Base-by-base conservation (phyloP, 1,140 invertebrate species). In the Diachasma alloeum region DNA sequence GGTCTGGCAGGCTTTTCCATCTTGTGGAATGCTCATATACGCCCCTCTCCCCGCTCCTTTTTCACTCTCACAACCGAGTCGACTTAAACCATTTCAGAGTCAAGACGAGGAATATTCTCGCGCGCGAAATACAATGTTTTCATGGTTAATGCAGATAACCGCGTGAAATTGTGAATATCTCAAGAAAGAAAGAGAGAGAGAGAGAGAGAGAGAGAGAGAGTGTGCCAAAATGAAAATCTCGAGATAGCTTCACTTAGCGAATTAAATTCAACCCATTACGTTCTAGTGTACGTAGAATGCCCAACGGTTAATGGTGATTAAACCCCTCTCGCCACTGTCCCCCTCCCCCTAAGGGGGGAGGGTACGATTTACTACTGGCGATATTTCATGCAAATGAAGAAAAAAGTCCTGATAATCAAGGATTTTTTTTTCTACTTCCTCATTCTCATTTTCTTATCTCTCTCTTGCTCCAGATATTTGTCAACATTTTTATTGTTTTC, bases 351-450 rank as follows among this genome's bases (percentile, higher is more conserved):
- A 31, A 31, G 31, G 6, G 6, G 31, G 2, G 31, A 31, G 6
- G 6, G 2, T 42, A 66, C 69, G 36, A 76, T 76, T 76, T 76
- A 76, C 36, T 39, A 59, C 69, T 59, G 44, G 37, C 48, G 42
- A 70, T 76, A 76, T 72, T 72, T 76, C 75, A 76, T 76, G 69
- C 69, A 72, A 76, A 72, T 56, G 53, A 36, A 71, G 75, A 76
- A 72, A 56, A 66, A 68, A 66, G 10, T 68, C 70, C 71, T 76
- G 66, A 68, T 75, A 75, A 75, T 75, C 67, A 70, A 39, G 66
- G 24, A 19, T 71, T 69, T 48, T 63, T 63, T 63, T 53, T 17
- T 53, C 48, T 8, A 53, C n/a, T 31, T 31, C 59, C 10, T 26
- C 59, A 66, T 31, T 66, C 13, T 31, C 26, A 66, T 66, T 15